Conservation (phyloP, 2,113 vertebrate species). For the Origma solitaria region DNA sequence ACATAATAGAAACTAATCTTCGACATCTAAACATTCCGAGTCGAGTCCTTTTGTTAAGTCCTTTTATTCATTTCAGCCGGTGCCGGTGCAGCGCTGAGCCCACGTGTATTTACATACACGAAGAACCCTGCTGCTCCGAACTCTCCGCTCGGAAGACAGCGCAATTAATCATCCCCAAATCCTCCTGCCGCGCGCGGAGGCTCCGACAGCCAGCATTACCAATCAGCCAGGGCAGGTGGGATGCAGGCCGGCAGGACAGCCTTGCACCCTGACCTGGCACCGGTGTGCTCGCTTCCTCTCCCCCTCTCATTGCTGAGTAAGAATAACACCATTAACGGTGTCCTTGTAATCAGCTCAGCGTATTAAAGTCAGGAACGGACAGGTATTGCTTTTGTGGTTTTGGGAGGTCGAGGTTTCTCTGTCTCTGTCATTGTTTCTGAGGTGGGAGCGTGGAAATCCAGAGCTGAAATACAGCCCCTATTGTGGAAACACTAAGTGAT, state of each 20-base stretch:
- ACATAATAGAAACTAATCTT: conserved; percentile 68
- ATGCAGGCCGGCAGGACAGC: conserved; percentile 74
- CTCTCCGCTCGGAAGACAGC: conserved; percentile 84
- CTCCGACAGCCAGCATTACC: conserved; percentile 79
- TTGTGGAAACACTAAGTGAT: not conserved
- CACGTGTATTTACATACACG: conserved; percentile 86
- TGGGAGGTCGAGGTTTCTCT: not conserved
- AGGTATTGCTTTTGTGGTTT: conserved; percentile 24
- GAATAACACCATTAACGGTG: conserved; percentile 25
- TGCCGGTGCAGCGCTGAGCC: conserved; percentile 70
- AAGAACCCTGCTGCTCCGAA: conserved; percentile 86
- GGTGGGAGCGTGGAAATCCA: not conserved
- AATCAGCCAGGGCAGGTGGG: conserved; percentile 85
- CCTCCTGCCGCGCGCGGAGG: conserved; percentile 81
- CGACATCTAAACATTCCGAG: conserved; percentile 68
- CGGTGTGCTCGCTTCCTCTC: conserved; percentile 39
- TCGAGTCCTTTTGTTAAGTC: conserved; percentile 79
- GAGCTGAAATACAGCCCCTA: not conserved
- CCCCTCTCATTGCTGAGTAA: conserved; percentile 15
- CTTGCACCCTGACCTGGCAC: conserved; percentile 66
- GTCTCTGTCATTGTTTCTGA: not conserved
- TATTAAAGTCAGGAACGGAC: not conserved
- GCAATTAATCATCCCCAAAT: conserved; percentile 94
- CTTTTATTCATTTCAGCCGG: conserved; percentile 74
- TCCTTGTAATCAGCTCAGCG: not conserved